Conservation (phyloP, 2,888 invertebrate genomes). For the Leuctra nigra region DNA sequence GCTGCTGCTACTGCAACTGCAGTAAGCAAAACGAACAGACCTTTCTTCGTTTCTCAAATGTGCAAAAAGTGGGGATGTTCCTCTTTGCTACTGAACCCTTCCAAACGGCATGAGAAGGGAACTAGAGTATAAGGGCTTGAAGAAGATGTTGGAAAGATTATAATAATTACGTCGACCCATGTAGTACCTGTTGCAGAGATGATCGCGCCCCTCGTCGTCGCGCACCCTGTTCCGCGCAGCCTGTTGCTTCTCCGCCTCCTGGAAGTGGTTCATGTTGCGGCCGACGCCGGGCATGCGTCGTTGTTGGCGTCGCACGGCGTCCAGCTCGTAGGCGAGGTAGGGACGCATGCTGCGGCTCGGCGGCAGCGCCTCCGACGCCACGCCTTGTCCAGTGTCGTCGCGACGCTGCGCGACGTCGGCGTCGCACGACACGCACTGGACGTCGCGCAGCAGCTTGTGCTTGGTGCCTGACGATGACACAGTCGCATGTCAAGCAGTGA, state of each 20-base stretch:
- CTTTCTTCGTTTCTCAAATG: no score
- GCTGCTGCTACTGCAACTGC: no score
- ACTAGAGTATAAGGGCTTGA: no score
- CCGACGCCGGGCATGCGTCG: conserved; percentile 30
- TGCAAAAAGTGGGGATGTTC: no score
- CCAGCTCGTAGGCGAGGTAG: conserved; percentile 64
- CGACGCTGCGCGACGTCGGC: conserved; percentile 53
- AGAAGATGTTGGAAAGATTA: no score
- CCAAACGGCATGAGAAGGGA: no score
- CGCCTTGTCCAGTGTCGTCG: conserved; percentile 42
- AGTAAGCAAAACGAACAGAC: no score
- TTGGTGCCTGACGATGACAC: no score
- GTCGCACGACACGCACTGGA: conserved; percentile 72
- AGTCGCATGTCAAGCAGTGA: no score
- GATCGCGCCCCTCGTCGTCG: no score
- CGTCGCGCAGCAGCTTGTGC: conserved; percentile 56
- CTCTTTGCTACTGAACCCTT: no score
- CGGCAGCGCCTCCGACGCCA: conserved; percentile 47
- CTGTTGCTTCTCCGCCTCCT: conserved; percentile 13
- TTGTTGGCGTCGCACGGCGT: conserved; percentile 46
- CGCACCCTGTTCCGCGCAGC: conserved; percentile 31
- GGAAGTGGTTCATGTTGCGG: conserved; percentile 17
- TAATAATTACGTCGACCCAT: no score
- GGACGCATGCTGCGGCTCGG: conserved; percentile 57
- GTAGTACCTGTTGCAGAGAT: conserved; percentile 53